Percentiles rank a stretch among this genome's conserved stretches.
Conservation (phyloP, 2,888 invertebrate species). For the Lacanobia oleracea region DNA sequence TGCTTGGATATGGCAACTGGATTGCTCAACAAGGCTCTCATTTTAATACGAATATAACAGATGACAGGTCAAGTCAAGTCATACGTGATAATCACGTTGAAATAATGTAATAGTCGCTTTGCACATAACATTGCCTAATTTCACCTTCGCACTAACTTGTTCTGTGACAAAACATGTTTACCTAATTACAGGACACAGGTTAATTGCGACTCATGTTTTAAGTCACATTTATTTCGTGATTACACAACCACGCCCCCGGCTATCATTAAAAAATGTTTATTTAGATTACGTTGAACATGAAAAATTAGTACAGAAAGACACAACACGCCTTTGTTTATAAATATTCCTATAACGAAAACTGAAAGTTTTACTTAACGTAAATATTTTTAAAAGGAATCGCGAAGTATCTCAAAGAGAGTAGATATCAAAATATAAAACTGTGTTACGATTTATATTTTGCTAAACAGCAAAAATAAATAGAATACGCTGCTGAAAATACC, state of each 20-base stretch:
- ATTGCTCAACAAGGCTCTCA: slow-evolving; percentile 51
- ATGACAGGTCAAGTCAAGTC: slow-evolving; percentile 61
- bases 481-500: neutral
- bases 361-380: neutral
- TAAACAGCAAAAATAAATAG: slow-evolving; percentile 11
- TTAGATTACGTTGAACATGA: slow-evolving; percentile 6
- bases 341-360: neutral
- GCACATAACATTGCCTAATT: slow-evolving; percentile 54
- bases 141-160: slow-evolving; percentile 65
- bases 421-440: neutral
- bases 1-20: slow-evolving; percentile 30
- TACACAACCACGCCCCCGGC: slow-evolving; percentile 40
- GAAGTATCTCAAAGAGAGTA: neutral
- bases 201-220: slow-evolving; percentile 55
- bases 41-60: slow-evolving; percentile 38
- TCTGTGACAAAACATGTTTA: slow-evolving; percentile 65
- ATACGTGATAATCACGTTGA: slow-evolving; percentile 49
- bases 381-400: no score
- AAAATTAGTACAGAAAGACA: neutral
- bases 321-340: neutral
- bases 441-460: neutral
- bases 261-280: slow-evolving; percentile 28
- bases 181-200: slow-evolving; percentile 57
- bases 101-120: slow-evolving; percentile 38
- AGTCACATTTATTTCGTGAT: slow-evolving; percentile 46